These are phyloP conservation scores for Drosophila nr. medialis DNA, from an alignment of 2,888 invertebrate species.

Conservation along the genomic window DNA sequence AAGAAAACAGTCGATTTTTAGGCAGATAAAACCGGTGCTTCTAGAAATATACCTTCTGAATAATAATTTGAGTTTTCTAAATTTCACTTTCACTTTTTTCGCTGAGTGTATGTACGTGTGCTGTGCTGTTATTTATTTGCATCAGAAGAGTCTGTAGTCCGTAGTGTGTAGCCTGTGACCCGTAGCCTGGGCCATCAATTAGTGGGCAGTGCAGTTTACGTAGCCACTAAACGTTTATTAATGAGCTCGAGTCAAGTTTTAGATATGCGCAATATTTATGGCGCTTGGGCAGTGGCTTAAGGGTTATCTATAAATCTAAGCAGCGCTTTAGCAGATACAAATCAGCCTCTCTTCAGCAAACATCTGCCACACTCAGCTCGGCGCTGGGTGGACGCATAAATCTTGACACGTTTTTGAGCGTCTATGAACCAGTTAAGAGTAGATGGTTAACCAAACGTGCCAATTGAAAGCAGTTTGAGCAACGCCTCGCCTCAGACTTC, in stretches of 20 bases:
- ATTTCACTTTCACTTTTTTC: background rate
- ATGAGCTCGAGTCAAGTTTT: slow-evolving; percentile 59
- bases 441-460: background rate
- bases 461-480: background rate
- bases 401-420: background rate
- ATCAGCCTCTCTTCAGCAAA: background rate
- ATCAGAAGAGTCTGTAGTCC: background rate
- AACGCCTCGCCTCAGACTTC: background rate
- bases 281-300: slow-evolving; percentile 19
- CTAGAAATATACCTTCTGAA: background rate
- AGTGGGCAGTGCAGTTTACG: slow-evolving; percentile 45
- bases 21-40: no score
- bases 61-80: background rate
- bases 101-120: background rate
- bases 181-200: slow-evolving; percentile 48
- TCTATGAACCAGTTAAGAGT: background rate
- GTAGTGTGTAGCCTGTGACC: background rate
- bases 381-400: background rate
- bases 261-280: slow-evolving; percentile 55
- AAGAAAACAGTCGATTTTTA: no score
- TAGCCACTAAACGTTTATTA: slow-evolving; percentile 73
- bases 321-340: slow-evolving; percentile 49
- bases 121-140: slow-evolving; percentile 43
- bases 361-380: background rate
- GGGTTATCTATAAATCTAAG: slow-evolving; percentile 70